A percentile compares a stretch with the other conserved stretches of the same genome.
phyloP scores from a whole-genome alignment of 2,113 vertebrate species.

The Gobio gobio region DNA sequence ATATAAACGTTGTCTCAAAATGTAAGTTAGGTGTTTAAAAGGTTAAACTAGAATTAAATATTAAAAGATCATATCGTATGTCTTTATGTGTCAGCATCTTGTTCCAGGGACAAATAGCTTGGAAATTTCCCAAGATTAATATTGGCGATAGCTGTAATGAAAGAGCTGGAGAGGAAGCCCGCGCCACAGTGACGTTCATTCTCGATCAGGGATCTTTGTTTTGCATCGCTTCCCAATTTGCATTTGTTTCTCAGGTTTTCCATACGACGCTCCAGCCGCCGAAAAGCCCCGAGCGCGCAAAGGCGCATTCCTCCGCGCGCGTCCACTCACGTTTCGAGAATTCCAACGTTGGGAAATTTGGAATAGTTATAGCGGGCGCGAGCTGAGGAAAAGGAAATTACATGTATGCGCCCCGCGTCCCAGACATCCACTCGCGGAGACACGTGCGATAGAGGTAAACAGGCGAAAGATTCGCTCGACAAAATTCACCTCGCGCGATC shows the following conservation, averaged over 20 bases:
- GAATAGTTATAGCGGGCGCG: slow-evolving; percentile 59
- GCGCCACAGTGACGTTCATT: slow-evolving; percentile 48
- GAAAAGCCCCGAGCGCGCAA: slow-evolving; percentile 46
- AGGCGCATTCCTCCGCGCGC: slow-evolving; percentile 61
- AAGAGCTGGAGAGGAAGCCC: slow-evolving; percentile 41
- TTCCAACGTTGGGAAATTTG: slow-evolving; percentile 56
- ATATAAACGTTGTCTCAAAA: background rate
- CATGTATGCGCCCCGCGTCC: slow-evolving; percentile 47
- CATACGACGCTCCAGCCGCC: slow-evolving; percentile 67
- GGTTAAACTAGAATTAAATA: background rate
- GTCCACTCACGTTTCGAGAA: slow-evolving; percentile 65
- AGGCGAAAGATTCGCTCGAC: slow-evolving; percentile 27
- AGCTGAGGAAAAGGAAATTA: slow-evolving; percentile 52
- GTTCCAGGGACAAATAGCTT: slow-evolving; percentile 21
- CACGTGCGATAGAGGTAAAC: slow-evolving; percentile 74
- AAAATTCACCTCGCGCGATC: background rate
- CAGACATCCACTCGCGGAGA: slow-evolving; percentile 61
- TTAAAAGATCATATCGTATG: no score
- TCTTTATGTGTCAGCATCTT: background rate
- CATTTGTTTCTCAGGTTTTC: slow-evolving; percentile 75
- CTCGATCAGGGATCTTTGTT: slow-evolving; percentile 70
- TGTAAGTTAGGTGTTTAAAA: background rate
- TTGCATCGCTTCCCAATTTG: slow-evolving; percentile 76
- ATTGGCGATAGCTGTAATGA: slow-evolving; percentile 17
- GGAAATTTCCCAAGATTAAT: slow-evolving; percentile 36